phyloP scores from a whole-genome alignment of 2,888 invertebrate species.

The Apomyelois bistriatella region DNA sequence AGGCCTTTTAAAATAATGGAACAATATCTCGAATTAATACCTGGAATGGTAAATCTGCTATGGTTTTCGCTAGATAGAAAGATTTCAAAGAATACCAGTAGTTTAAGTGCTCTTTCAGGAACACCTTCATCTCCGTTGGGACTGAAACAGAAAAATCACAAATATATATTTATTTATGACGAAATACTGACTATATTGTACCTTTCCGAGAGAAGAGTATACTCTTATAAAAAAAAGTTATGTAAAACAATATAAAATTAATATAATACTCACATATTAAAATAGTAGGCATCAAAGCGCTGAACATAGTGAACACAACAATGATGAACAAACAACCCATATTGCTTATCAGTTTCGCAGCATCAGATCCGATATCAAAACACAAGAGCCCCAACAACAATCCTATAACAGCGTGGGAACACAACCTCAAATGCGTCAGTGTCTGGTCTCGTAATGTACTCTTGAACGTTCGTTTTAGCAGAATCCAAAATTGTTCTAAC shows the following conservation, averaged over 20 bases:
- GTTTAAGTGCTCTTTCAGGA: conserved; percentile 96
- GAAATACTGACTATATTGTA: too few relatives aligned
- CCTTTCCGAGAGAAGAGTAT: too few relatives aligned
- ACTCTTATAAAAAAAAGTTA: too few relatives aligned
- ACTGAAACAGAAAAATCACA: conserved; percentile 79
- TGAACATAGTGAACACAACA: conserved; percentile 97
- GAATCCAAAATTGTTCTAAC: conserved; percentile 91
- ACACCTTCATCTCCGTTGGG: conserved; percentile 97
- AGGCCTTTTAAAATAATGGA: too few relatives aligned
- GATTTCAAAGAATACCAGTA: conserved; percentile 98
- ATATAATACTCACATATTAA: conserved; percentile 90
- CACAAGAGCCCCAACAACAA: conserved; percentile 95
- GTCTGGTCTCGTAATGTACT: conserved; percentile 93
- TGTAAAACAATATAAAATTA: too few relatives aligned
- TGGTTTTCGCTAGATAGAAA: conserved; percentile 97
- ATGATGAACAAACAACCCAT: conserved; percentile 98
- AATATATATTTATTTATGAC: too few relatives aligned
- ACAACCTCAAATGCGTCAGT: conserved; percentile 92
- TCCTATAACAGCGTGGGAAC: conserved; percentile 93
- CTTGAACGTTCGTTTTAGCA: conserved; percentile 90
- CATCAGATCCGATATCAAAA: conserved; percentile 95
- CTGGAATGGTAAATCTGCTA: conserved; percentile 97
- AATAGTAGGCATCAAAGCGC: conserved; percentile 99
- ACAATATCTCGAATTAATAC: conserved; percentile 57
- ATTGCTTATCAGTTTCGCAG: conserved; percentile 96